A percentile compares a stretch with the other conserved stretches of the same genome.
Evolutionary conservation across 2,888 invertebrate species (phyloP).

Genomic region (Chrysolina americana): DNA sequence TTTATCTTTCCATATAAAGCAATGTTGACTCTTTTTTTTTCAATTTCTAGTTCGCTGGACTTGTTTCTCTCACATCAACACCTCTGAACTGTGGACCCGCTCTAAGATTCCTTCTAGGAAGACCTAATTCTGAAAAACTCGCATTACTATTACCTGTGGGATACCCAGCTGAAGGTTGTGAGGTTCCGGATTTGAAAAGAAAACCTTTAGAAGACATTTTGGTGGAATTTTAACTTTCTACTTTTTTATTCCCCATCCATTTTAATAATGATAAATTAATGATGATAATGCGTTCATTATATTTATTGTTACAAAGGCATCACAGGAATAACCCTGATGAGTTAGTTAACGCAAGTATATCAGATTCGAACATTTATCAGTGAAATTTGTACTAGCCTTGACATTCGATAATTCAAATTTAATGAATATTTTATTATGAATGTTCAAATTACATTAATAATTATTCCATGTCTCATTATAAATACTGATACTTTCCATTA

Average conservation of each 20-base stretch:
- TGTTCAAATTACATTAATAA: too few relatives aligned
- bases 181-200: conserved; percentile 82
- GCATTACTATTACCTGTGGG: conserved; percentile 89
- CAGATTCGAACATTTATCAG: too few relatives aligned
- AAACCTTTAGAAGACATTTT: conserved; percentile 83
- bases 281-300: too few relatives aligned
- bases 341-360: too few relatives aligned
- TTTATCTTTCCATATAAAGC: neutral
- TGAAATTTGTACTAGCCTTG: too few relatives aligned
- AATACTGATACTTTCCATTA: too few relatives aligned
- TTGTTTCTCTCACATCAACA: conserved; percentile 90
- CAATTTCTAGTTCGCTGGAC: conserved; percentile 81
- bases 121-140: conserved; percentile 87
- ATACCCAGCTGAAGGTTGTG: conserved; percentile 83
- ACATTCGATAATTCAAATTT: too few relatives aligned
- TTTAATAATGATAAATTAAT: too few relatives aligned
- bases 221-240: conserved; percentile 71
- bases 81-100: conserved; percentile 92
- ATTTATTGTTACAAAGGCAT: too few relatives aligned
- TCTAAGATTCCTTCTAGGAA: conserved; percentile 79
- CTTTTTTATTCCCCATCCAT: neutral
- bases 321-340: too few relatives aligned
- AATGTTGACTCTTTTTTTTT: conserved; percentile 5
- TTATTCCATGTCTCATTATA: too few relatives aligned
- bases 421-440: too few relatives aligned